phyloP scores from a whole-genome alignment of 2,797 vertebrate species.

The Fratercula arctica region DNA sequence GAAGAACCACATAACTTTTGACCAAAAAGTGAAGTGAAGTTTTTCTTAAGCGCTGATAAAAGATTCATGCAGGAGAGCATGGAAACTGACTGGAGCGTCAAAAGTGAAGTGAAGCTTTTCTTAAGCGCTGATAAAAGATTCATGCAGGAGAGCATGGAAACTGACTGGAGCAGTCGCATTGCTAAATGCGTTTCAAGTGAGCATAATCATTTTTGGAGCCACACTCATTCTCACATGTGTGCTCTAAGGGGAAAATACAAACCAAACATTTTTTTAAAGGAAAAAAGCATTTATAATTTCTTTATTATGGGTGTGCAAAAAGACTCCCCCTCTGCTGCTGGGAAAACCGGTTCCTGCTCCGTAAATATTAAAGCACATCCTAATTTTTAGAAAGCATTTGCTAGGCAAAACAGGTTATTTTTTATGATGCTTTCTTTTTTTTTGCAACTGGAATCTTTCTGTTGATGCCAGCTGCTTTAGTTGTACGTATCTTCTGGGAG shows the following conservation, averaged over 20 bases:
- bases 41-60: conserved; percentile 38
- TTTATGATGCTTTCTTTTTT: neutral
- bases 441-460: conserved; percentile 29
- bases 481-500: conserved; percentile 12
- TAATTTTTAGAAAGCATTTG: conserved; percentile 55
- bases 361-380: neutral
- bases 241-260: neutral
- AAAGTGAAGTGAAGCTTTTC: conserved; percentile 6
- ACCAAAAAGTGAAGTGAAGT: conserved; percentile 13
- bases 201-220: neutral
- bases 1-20: neutral
- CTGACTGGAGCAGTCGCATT: neutral
- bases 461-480: conserved; percentile 28
- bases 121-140: conserved; percentile 22
- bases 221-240: neutral
- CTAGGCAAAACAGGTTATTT: conserved; percentile 60
- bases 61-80: neutral
- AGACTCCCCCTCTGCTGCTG: neutral
- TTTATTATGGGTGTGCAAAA: neutral
- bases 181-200: neutral
- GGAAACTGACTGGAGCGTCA: too few species aligned
- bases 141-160: neutral
- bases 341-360: conserved; percentile 18
- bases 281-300: neutral
- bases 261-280: neutral